Percentiles rank a stretch among this genome's conserved stretches.
phyloP scores from a whole-genome alignment of 2,113 vertebrate genomes.

The Calyptomena viridis region DNA sequence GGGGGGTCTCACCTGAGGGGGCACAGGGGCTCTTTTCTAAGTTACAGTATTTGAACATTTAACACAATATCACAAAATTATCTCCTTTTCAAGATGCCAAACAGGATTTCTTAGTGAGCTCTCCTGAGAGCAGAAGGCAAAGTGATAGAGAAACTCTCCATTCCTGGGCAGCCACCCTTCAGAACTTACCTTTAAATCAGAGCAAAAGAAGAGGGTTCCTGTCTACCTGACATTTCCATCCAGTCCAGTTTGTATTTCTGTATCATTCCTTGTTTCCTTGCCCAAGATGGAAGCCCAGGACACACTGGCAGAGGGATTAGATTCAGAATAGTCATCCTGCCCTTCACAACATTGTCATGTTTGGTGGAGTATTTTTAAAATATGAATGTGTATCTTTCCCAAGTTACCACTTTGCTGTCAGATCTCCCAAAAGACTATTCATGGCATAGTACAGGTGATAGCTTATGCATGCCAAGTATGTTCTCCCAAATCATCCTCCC shows the following conservation, averaged over 20 bases:
- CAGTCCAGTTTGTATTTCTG: not conserved
- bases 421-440: constrained; percentile 3
- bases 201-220: not conserved
- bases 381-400: not conserved
- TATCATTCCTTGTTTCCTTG: not conserved
- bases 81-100: not conserved
- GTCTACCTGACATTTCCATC: not conserved
- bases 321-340: not conserved
- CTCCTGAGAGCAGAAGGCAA: not conserved
- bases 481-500: constrained; percentile 26
- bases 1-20: not conserved
- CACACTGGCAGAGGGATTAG: not conserved
- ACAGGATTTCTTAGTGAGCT: not conserved
- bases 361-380: not conserved
- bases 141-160: not conserved
- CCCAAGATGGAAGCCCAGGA: not conserved
- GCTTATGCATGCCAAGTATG: not conserved
- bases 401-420: constrained; percentile 7
- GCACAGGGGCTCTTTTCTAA: not conserved
- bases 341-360: not conserved
- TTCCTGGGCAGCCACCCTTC: not conserved
- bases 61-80: accelerated
- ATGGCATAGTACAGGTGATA: constrained; percentile 30
- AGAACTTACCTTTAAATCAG: not conserved
- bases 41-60: not conserved